Percentiles rank a stretch among this genome's conserved stretches.
Conservation (phyloP, 1,140 invertebrate species). For the Mylabris phalerata region DNA sequence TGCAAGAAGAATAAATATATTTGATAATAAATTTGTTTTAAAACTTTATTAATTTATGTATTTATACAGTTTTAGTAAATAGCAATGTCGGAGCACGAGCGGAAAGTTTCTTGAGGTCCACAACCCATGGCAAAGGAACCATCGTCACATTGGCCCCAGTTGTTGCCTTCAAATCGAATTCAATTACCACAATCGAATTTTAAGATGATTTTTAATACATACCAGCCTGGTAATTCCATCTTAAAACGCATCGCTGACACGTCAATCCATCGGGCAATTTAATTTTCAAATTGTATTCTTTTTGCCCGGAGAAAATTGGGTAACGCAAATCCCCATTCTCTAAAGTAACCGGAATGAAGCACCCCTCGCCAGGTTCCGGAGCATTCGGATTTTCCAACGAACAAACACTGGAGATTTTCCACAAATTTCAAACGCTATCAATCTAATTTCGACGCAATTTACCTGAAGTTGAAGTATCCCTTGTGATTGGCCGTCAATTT, state of each 20-base stretch:
- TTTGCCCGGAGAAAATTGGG: constrained; percentile 29
- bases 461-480: constrained; percentile 51
- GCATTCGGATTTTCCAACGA: constrained; percentile 21
- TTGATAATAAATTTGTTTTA: too few species aligned
- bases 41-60: not conserved
- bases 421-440: not conserved
- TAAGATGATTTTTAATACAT: not conserved
- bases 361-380: constrained; percentile 25
- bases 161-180: constrained; percentile 51
- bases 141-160: constrained; percentile 64
- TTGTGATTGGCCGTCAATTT: constrained; percentile 50
- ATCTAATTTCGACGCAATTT: not conserved
- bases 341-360: constrained; percentile 19
- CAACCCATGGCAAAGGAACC: constrained; percentile 64
- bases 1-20: too few species aligned
- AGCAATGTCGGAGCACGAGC: constrained; percentile 71
- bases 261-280: constrained; percentile 44
- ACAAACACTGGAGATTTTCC: constrained; percentile 19
- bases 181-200: not conserved
- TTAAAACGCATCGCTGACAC: constrained; percentile 53
- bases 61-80: constrained; percentile 42
- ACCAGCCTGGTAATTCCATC: constrained; percentile 54
- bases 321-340: constrained; percentile 12
- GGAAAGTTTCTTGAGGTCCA: constrained; percentile 77
- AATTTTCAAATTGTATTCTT: constrained; percentile 19